Evolutionary conservation across 2,888 invertebrate species (phyloP), one percentile per base, ranked within the genome.

Genomic region (Colostygia pectinataria): DNA sequence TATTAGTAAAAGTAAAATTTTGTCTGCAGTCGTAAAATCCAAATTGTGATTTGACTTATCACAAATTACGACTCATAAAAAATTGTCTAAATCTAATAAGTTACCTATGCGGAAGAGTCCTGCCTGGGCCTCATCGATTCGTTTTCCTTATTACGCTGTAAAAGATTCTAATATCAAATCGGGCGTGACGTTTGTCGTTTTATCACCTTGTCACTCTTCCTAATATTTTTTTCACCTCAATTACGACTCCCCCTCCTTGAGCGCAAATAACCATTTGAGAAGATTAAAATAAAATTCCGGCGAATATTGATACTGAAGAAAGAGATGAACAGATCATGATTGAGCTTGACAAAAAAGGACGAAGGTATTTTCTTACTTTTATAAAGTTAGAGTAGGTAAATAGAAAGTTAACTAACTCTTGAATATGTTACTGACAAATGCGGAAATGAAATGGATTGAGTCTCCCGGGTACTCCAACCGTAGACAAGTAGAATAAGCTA

Each of bases 131-230:
- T 67, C 60, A 63, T 62, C 65, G 63, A 63, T 74, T 73, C 72
- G 65, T 68, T 76, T 70, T 66, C 71, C 78, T 71, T 74, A 80
- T 80, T 79, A 79, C 79, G 71, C 75, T 75, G 74, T 82, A 80
- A 83, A 80, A 78, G 77, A 79, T 72, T 74, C 74, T 73, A 82
- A 82, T 82, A 82, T 80, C 79, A 81, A 81, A 77, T 79, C 77
- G 77, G 73, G 73, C 79, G 81, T 76, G 80, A 75, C 81, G 78
- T 78, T 83, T 81, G 80, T 79, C 83, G 77, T 83, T 83, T 83
- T 83, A 83, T 83, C 81, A 81, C 83, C 82, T 84, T 80, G 81
- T 84, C 81, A 79, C 77, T 81, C 77, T 71, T 77, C 76, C 77
- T 79, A 78, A 79, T 83, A 79, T 80, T 76, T 83, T 79, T 78